These are phyloP conservation scores for Tenthredo distinguenda DNA, from an alignment of 2,888 invertebrate genomes.

Conservation along the genomic window DNA sequence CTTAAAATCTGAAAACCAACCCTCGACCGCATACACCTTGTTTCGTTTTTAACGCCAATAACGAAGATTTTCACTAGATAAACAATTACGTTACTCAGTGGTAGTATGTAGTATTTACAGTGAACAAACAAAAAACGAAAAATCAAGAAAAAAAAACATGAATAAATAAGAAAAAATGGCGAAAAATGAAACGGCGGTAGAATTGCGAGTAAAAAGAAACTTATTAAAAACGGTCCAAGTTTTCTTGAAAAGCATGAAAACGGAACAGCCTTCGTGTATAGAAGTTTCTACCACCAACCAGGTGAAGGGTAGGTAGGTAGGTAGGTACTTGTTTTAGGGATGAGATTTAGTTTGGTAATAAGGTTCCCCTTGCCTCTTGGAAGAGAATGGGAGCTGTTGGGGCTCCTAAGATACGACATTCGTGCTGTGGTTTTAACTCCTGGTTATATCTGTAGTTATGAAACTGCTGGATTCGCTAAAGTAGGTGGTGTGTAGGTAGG, in stretches of 20 bases:
- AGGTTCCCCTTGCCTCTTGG: conserved; percentile 69
- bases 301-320: conserved; percentile 53
- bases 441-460: conserved; percentile 75
- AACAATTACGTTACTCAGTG: not conserved
- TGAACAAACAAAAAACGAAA: not conserved
- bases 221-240: conserved; percentile 41
- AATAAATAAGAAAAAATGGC: conserved; percentile 3
- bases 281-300: conserved; percentile 21
- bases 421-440: conserved; percentile 77
- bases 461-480: conserved; percentile 72
- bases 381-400: conserved; percentile 62
- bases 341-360: conserved; percentile 76
- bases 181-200: conserved; percentile 8
- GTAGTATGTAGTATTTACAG: not conserved
- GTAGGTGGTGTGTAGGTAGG: conserved; percentile 49
- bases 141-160: too few relatives aligned
- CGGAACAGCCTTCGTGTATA: conserved; percentile 38
- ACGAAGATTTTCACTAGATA: not conserved
- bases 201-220: conserved; percentile 26
- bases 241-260: conserved; percentile 35
- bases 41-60: not conserved
- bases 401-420: conserved; percentile 76
- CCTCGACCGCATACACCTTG: conserved; percentile 1
- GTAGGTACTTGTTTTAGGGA: conserved; percentile 70
- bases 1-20: conserved; percentile 59